Base-by-base conservation (phyloP, 1,140 invertebrate genomes). In the Drosophila varians region DNA sequence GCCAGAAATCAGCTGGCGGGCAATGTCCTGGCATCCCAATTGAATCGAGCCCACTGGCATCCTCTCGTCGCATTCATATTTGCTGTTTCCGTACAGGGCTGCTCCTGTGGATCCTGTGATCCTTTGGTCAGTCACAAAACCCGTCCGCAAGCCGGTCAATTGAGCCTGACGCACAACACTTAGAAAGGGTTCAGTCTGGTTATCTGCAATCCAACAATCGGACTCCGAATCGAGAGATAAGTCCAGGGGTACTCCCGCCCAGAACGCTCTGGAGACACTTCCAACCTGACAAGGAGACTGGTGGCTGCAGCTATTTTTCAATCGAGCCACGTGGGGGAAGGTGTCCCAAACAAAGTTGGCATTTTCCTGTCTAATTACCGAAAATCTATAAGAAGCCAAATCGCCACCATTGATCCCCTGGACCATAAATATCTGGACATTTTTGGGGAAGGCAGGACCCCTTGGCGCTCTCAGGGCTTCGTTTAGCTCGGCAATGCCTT, bases 81-180 rank as follows among this genome's bases (percentile, higher is more conserved):
- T 12, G 0, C 62, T 51, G 0, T 66, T 40, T 0, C 60, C 77
- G 1, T 42, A 42, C 7, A 90, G 60, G 4, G 78, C 87, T 0
- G 82, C 78, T n/a, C 52, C 77, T 1, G 55, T 57, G 8, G 65
- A 14, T 1, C 78, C 76, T 0, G 82, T 84, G 0, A 90, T 42
- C 5, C 88, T 57, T 48, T 73, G 71, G 28, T 68, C 84, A 2
- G 87, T 90, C 6, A 90, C 66, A 26, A 90, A 84, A 1, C 88
- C 88, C 0, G 88, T 90, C 6, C 83, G 68, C 11, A 87, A 7
- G 1, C 77, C 73, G 7, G 47, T 61, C 25, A 70, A 31, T 28
- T 90, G 87, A 0, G 88, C 88, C 56, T 84, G 76, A 1, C 64
- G 60, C 31, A 90, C 5, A 7, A 90, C 31, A 19, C 82, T 90